phyloP scores from a whole-genome alignment of 2,888 invertebrate species.

The Plagodis pulveraria region DNA sequence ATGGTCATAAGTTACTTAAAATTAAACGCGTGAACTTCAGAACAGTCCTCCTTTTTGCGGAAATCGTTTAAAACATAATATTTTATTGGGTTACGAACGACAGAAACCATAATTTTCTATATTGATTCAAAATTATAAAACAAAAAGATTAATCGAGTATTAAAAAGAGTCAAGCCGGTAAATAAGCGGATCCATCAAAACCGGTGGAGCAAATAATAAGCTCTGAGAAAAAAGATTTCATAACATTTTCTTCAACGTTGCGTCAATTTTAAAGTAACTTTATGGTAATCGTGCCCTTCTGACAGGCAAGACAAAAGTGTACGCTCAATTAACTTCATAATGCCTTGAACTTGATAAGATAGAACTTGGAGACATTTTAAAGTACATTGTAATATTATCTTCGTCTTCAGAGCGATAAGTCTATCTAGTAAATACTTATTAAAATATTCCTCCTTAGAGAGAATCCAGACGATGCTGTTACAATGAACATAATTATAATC shows the following conservation, averaged over 20 bases:
- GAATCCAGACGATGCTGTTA: slow-evolving; percentile 20
- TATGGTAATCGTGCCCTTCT: slow-evolving; percentile 31
- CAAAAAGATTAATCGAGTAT: background rate
- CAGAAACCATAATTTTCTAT: too few species aligned
- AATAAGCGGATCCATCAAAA: slow-evolving; percentile 14
- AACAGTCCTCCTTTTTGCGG: too few species aligned
- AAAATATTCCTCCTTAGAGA: slow-evolving; percentile 20
- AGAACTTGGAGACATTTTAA: slow-evolving; percentile 32
- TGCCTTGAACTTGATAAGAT: slow-evolving; percentile 38
- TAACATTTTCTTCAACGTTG: slow-evolving; percentile 30
- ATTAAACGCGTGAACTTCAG: too few species aligned
- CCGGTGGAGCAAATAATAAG: slow-evolving; percentile 26
- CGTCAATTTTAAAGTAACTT: slow-evolving; percentile 33
- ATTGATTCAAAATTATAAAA: background rate
- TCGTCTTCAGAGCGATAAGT: background rate
- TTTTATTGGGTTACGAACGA: too few species aligned
- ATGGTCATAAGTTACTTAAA: too few species aligned
- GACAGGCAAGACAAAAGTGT: slow-evolving; percentile 38
- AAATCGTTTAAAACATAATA: too few species aligned
- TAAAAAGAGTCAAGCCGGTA: background rate
- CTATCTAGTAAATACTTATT: slow-evolving; percentile 20
- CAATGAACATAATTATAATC: slow-evolving; percentile 30
- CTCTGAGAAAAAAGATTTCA: slow-evolving; percentile 17
- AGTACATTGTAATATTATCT: slow-evolving; percentile 5
- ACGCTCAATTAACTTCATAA: slow-evolving; percentile 41